Base-by-base conservation (phyloP, 2,888 invertebrate genomes). In the Odontocolon sp. region DNA sequence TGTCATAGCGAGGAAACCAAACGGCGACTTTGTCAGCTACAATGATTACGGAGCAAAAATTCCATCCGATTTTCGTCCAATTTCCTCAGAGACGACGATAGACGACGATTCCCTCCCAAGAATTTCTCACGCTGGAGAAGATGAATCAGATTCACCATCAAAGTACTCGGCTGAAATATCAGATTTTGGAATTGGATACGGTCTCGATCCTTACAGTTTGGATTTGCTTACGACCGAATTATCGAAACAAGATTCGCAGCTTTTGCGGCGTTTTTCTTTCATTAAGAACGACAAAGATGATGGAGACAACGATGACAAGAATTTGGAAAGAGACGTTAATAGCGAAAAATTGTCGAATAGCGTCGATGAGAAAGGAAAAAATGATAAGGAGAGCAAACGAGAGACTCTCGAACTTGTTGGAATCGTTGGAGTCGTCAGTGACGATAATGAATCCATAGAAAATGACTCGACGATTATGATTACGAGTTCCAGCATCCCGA, bases 11-110 rank as follows among this genome's bases (percentile, higher is more conserved):
- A 59, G 64, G 9, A 83, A 84, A 67, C 67, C 69, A 23, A 84
- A 81, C 36, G 83, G 81, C 3, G 82, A 84, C 54, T 79, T 81
- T 54, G 66, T 78, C 42, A 79, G 78, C 59, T 83, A 81, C 50
- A 47, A 69, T 26, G 85, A 85, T 73, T 85, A 85, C 64, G 85
- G 74, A 14, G 72, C 68, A 0, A 36, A 45, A 3, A 66, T 47
- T 4, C 57, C 80, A 11, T 31, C 70, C 45, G 79, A 81, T 56
- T 80, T 71, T 57, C 66, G 40, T 26, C 40, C 73, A 11, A 74
- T 56, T 40, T 68, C 71, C 0, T 54, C 63, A 9, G 36, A 31
- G 28, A 52, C 67, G 36, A 66, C 11, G 47, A 71, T 69, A 18
- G 63, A 64, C 18, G 59, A 72, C 23, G 40, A 33, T n/a, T 36